Evolutionary conservation across 1,140 invertebrate species (phyloP).

Genomic region (Anoplophora glabripennis): DNA sequence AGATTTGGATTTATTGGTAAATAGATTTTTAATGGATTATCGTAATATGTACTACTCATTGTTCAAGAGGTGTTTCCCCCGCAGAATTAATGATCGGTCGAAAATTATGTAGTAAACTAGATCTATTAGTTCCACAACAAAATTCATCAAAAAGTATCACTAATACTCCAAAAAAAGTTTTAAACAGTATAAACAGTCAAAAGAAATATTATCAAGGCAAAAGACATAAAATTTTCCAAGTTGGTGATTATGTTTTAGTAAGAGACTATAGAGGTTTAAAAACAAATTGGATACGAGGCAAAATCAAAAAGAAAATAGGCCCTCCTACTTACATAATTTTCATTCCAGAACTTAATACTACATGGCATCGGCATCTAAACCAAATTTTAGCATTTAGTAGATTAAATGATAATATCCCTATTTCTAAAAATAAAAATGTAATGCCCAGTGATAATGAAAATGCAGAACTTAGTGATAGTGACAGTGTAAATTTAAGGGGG

Average conservation of each 20-base stretch:
- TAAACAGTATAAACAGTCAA: not conserved
- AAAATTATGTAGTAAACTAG: not conserved
- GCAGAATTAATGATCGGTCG: slow-evolving; percentile 4
- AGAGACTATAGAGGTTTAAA: slow-evolving; percentile 2
- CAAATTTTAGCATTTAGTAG: too few species aligned
- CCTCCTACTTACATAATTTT: not conserved
- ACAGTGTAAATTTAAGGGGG: too few species aligned
- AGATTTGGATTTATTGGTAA: not conserved
- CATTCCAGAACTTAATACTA: not conserved
- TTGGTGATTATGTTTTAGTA: not conserved
- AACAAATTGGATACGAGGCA: not conserved
- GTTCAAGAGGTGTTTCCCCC: not conserved
- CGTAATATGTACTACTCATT: slow-evolving; percentile 6
- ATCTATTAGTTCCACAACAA: not conserved
- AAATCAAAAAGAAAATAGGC: not conserved
- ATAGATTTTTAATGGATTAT: slow-evolving; percentile 3
- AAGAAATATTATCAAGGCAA: not conserved
- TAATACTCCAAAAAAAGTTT: not conserved
- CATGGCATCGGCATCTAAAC: not conserved
- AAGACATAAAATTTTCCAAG: not conserved
- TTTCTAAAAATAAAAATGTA: too few species aligned
- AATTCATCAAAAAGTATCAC: not conserved
- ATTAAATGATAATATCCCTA: too few species aligned
- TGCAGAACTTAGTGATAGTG: too few species aligned
- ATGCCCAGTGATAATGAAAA: too few species aligned